These are phyloP conservation scores for Chloroclystis v-ata DNA, from an alignment of 2,888 invertebrate genomes.

Conservation along the genomic window DNA sequence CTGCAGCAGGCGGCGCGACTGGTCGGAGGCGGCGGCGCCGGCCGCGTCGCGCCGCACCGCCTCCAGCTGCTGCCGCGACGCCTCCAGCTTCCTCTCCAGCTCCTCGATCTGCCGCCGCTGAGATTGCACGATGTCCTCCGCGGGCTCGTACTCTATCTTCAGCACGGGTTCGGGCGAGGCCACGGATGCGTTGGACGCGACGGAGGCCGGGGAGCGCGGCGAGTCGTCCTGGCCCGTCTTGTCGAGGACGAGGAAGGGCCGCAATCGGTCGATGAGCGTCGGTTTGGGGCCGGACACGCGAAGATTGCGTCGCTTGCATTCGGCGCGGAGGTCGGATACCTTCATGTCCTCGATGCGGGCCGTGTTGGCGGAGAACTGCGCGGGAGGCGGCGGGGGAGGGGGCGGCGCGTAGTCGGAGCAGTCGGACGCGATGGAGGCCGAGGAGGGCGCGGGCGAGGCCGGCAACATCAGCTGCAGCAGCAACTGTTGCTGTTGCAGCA, in stretches of 20 bases:
- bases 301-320: constrained; percentile 94
- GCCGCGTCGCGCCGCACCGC: constrained; percentile 81
- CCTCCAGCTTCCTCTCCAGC: constrained; percentile 87
- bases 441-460: constrained; percentile 75
- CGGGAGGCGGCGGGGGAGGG: constrained; percentile 72
- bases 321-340: constrained; percentile 94
- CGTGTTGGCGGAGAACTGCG: constrained; percentile 54
- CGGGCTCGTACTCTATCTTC: constrained; percentile 57
- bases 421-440: constrained; percentile 59
- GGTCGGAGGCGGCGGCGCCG: constrained; percentile 67
- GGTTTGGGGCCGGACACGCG: constrained; percentile 98
- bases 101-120: constrained; percentile 92
- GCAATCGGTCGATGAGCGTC: constrained; percentile 93
- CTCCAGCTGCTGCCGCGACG: constrained; percentile 87
- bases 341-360: constrained; percentile 96
- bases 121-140: constrained; percentile 87
- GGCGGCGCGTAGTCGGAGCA: constrained; percentile 64
- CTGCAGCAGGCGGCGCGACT: constrained; percentile 77
- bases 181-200: constrained; percentile 47
- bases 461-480: constrained; percentile 91
- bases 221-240: constrained; percentile 51
- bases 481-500: constrained; percentile 95
- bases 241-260: constrained; percentile 80
- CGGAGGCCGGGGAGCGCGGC: constrained; percentile 65
- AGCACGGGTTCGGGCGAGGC: constrained; percentile 46